Evolutionary conservation across 2,113 vertebrate genomes (phyloP), one percentile per base, ranked within the genome.

Genomic region (Smithornis capensis): DNA sequence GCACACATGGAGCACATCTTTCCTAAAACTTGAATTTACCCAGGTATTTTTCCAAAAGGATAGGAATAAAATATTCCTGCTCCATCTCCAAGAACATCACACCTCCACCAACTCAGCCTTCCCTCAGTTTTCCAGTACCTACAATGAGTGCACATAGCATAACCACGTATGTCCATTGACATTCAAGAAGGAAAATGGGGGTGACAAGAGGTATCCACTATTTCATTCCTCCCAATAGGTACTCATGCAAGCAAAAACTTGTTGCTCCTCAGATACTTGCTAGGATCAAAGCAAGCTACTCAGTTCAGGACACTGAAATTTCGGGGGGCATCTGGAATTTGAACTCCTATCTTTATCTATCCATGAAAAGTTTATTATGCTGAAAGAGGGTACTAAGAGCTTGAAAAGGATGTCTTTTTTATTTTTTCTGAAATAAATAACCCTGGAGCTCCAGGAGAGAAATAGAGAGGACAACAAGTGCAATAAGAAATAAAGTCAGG

Each of bases 71-170:
- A 12, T 12, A 50, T 44, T 89, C 28, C 33, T 45, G 16, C 7
- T 7, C 17, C 42, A 12, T 21, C 16, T 77, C 31, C 49, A 77
- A 53, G 9, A 87, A 6, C 19, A 55, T 19, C 49, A 45, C 14
- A 31, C 10, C 19, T 73, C 18, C 49, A 67, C 18, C 62, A 81
- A 49, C 7, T 6, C n/a, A 44, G 47, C 15, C 22, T 85, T 33
- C 21, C 19, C 53, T 68, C 55, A 37, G 29, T 76, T 81, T 85
- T 27, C 28, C 37, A 82, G 29, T 14, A 42, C 25, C 14, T 49
- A 29, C 4, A 2, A 28, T 8, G 12, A 57, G 4, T 4, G 2
- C 17, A 6, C 6, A 4, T 17, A n/a, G 29, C 1, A 4, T 23
- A 74, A 19, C 19, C 13, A 69, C 1, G 3, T 10, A 18, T 0